phyloP scores from a whole-genome alignment of 2,888 invertebrate species.

The Rotaria sp. region DNA sequence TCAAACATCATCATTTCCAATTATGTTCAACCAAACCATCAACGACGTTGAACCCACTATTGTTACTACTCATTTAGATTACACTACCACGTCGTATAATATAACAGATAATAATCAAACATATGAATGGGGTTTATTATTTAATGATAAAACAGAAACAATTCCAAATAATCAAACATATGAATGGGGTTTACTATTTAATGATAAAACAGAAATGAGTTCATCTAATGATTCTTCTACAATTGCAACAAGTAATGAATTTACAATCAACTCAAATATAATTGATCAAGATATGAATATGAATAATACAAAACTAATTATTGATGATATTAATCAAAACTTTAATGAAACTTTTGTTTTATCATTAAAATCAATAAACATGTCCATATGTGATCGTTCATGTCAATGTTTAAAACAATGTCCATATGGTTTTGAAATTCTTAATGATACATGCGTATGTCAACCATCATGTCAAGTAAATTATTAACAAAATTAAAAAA shows the following conservation, averaged over 20 bases:
- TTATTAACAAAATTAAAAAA: background rate
- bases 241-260: background rate
- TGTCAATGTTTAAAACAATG: slow-evolving; percentile 16
- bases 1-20: background rate
- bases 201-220: background rate
- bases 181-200: background rate
- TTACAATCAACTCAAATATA: background rate
- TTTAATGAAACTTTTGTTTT: background rate
- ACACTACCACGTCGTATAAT: background rate
- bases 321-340: too few species aligned
- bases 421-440: background rate
- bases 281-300: background rate
- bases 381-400: background rate
- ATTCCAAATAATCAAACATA: background rate
- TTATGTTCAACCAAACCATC: background rate
- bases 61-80: background rate
- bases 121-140: background rate
- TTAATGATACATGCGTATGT: background rate
- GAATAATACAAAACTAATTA: background rate
- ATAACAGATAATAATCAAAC: background rate
- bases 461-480: background rate
- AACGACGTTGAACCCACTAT: background rate
- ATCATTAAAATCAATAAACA: background rate
- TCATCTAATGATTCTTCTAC: background rate
- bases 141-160: background rate